Base-by-base conservation (phyloP, 2,113 vertebrate species). In the Cathartes aura region DNA sequence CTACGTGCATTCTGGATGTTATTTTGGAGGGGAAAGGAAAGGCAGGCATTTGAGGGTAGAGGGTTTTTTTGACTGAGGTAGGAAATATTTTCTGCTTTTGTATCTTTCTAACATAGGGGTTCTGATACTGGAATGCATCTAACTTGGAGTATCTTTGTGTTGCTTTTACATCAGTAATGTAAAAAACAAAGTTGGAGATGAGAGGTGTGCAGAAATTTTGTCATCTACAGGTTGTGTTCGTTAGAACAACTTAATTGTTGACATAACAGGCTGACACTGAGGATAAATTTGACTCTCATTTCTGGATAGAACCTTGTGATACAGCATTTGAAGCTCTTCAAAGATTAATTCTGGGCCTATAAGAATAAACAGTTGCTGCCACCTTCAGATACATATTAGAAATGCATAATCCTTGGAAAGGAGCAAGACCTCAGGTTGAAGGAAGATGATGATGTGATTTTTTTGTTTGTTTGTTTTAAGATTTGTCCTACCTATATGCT, bases 311-410 rank as follows among this genome's bases (percentile, higher is more conserved):
- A 67, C 17, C 16, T 17, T 86, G 42, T 45, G 34, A 23, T 85
- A 60, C 7, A 63, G 34, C 4, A 2, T 82, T 82, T 60, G 12
- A 55, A 48, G 32, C 43, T 71, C 58, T 89, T 93, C 23, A 50
- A 15, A 84, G 20, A 15, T 42, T 36, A 43, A 53, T 62, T 64
- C 47, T 40, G 40, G 12, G 7, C 13, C 38, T 91, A 0, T n/a
- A 62, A 73, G 58, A 78, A 42, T 63, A 82, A 87, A 89, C 19
- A 76, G 50, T 73, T 97, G 93, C 90, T 97, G 92, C 87, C 90
- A 95, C 78, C 93, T 96, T 87, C 87, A 95, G 90, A 78, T 76
- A 60, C 6, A 4, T 38, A 16, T 36, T 89, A 86, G 74, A 96
- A 97, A 79, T 94, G 81, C 91, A 82, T 47, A 70, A 29, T 79